Conservation (phyloP, 2,888 invertebrate genomes). For the Conus canariensis region DNA sequence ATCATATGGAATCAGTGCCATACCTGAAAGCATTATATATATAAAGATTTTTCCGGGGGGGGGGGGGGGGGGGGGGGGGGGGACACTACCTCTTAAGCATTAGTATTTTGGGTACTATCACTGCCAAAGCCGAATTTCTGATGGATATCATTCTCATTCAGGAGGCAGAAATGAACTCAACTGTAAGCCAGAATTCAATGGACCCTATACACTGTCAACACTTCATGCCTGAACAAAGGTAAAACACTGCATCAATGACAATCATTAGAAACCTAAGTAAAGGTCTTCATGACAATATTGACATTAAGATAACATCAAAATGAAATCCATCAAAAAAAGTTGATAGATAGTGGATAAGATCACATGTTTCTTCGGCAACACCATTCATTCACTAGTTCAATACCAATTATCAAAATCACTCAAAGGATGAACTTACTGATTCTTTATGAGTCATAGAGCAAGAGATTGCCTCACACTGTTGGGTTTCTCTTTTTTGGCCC, state of each 20-base stretch:
- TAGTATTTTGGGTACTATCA: not conserved
- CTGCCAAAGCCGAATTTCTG: not conserved
- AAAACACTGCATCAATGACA: too few relatives aligned
- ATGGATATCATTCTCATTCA: not conserved
- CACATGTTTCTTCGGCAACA: too few relatives aligned
- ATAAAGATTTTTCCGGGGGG: not conserved
- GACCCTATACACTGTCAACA: not conserved
- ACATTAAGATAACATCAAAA: too few relatives aligned
- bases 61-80: too few relatives aligned
- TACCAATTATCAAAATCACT: too few relatives aligned
- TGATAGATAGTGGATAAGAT: too few relatives aligned
- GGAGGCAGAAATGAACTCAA: not conserved
- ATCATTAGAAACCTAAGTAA: too few relatives aligned
- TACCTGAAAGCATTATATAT: not conserved
- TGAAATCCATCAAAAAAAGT: too few relatives aligned
- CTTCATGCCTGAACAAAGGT: too few relatives aligned
- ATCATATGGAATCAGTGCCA: constrained; percentile 64
- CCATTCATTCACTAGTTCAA: too few relatives aligned
- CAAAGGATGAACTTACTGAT: not conserved
- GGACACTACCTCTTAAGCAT: not conserved
- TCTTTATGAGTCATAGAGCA: not conserved
- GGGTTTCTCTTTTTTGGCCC: not conserved
- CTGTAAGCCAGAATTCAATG: not conserved
- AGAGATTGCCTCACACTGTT: not conserved
- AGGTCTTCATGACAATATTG: too few relatives aligned